Conservation (phyloP, 35 echinoderm and acorn worm species). For the Lytechinus pictus region DNA sequence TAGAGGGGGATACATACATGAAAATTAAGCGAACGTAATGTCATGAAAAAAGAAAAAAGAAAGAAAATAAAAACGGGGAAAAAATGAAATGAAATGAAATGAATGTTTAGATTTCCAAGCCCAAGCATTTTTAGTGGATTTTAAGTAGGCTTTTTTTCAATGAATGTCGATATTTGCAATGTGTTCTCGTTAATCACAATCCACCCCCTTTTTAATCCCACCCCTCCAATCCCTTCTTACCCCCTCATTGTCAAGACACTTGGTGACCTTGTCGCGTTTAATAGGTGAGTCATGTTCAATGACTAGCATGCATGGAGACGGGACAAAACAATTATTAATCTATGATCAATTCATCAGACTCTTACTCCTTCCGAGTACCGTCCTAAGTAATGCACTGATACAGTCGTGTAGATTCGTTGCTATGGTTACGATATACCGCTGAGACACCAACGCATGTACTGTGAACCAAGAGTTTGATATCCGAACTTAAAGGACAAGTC, state of each 20-base stretch:
- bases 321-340: neutral
- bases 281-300: neutral
- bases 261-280: neutral
- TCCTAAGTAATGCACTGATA: neutral
- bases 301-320: neutral
- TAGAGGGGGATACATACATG: too few relatives aligned
- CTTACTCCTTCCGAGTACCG: neutral
- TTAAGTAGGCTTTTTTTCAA: neutral
- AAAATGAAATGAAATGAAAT: too few relatives aligned
- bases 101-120: too few relatives aligned
- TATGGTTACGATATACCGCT: neutral
- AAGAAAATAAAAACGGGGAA: too few relatives aligned
- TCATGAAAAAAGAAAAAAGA: too few relatives aligned
- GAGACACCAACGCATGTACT: neutral
- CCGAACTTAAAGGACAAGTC: too few relatives aligned
- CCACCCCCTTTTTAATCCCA: neutral
- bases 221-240: neutral
- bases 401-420: neutral
- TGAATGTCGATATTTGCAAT: neutral
- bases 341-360: neutral
- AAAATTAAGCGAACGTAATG: too few relatives aligned
- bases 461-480: neutral
- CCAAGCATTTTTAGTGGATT: too few relatives aligned
- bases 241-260: neutral
- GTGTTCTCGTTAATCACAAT: neutral